A percentile compares a stretch with the other conserved stretches of the same genome.
phyloP scores from a whole-genome alignment of 1,140 invertebrate species.

The Drosophila obscura region DNA sequence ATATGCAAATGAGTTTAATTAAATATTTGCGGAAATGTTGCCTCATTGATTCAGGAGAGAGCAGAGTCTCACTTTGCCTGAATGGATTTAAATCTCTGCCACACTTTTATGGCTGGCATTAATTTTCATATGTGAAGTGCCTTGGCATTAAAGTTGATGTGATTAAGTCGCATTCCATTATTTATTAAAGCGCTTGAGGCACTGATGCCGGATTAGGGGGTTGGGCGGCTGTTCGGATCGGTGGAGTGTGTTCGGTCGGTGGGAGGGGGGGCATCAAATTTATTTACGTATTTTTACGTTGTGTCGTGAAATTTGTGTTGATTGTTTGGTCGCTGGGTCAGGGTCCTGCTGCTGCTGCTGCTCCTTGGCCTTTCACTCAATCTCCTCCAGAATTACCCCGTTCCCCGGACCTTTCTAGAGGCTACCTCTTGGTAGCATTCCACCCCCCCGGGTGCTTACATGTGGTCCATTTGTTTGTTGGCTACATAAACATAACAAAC shows the following conservation, averaged over 20 bases:
- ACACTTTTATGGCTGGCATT: conserved; percentile 33
- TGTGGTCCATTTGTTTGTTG: conserved; percentile 78
- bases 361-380: conserved; percentile 37
- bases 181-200: conserved; percentile 57
- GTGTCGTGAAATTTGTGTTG: conserved; percentile 79
- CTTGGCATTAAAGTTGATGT: conserved; percentile 56
- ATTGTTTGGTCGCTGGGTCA: conserved; percentile 66
- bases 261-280: conserved; percentile 61
- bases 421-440: not conserved
- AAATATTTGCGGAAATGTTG: conserved; percentile 21
- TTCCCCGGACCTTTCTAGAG: not conserved
- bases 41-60: not conserved
- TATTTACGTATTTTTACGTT: conserved; percentile 81
- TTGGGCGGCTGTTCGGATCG: too few species aligned
- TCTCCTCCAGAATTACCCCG: conserved; percentile 3
- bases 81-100: conserved; percentile 22
- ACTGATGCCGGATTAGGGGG: conserved; percentile 3
- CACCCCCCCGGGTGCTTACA: conserved; percentile 28
- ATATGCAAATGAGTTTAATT: conserved; percentile 48
- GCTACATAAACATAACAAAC: conserved; percentile 82
- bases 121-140: conserved; percentile 49
- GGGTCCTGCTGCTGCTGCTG: conserved; percentile 17
- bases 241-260: not conserved
- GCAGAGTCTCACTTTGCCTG: not conserved
- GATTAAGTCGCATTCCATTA: conserved; percentile 61